Evolutionary conservation across 1,140 invertebrate species (phyloP), one percentile per base, ranked within the genome.

Genomic region (Condylostylus longicornis): DNA sequence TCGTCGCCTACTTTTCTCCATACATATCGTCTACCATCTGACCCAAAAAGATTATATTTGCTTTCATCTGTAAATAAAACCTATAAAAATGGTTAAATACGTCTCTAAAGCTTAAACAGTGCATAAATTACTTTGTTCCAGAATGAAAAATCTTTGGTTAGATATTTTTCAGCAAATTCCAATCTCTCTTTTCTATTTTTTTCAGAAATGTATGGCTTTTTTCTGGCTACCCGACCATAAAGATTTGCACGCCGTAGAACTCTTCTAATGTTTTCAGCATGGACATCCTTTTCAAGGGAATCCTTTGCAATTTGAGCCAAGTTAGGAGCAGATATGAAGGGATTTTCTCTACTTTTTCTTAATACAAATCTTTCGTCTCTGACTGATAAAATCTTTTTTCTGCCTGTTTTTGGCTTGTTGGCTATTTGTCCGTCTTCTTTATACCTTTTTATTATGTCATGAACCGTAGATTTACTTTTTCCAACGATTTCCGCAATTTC

Each of bases 161-260:
- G 21, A 40, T 42, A 33, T 10, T 45, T 29, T 31, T 42, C 37
- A 35, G 42, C 38, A 41, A 47, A 48, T 10, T 39, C 21, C 25
- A 44, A 18, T 31, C 38, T 21, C 31, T 34, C 34, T 28, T 18
- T 9, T 15, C 38, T 34, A 20, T 41, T 41, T 12, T 27, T 33
- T 18, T 10, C 12, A n/a, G 25, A 29, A 12, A 35, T 40, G 10
- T 17, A 23, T 14, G 38, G 25, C 9, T 40, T 40, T 35, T 23
- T 28, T 30, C 38, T 23, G 30, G 33, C 25, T 12, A 30, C 38
- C 35, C 33, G 25, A 19, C 36, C 19, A 15, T 37, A n/a, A 29
- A n/a, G n/a, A n/a, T n/a, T n/a, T n/a, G n/a, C n/a, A n/a, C n/a
- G n/a, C n/a, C n/a, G n/a, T n/a, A n/a, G n/a, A n/a, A n/a, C 25